Conservation (phyloP, 2,888 invertebrate species). For the Disparrhopalites patrizii region DNA sequence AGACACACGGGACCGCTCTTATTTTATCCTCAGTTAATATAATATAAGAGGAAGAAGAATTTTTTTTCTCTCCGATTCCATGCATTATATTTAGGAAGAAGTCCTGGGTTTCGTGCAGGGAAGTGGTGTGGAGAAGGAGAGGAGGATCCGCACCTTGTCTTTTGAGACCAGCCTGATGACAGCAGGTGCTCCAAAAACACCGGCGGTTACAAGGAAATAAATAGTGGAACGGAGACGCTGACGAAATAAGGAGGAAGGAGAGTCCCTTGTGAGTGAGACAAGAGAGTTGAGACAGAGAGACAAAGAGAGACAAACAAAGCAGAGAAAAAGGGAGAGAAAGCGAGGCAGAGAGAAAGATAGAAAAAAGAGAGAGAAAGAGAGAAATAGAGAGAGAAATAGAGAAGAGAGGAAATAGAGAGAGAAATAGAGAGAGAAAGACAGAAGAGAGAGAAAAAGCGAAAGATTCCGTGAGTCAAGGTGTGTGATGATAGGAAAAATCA, state of each 20-base stretch:
- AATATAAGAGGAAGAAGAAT: no score
- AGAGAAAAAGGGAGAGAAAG: background rate
- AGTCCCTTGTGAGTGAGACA: no score
- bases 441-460: no score
- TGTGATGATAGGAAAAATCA: background rate
- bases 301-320: constrained; percentile 1
- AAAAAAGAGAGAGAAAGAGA: no score
- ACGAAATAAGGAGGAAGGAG: no score
- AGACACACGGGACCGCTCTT: no score
- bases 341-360: background rate
- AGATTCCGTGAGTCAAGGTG: background rate
- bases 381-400: background rate
- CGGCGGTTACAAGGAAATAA: no score
- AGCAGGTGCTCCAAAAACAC: constrained; percentile 10
- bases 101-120: constrained; percentile 7
- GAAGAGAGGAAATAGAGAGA: background rate
- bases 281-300: no score
- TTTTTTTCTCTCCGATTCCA: no score
- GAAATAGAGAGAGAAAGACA: background rate
- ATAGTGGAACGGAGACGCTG: no score
- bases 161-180: constrained; percentile 12
- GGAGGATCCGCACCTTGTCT: background rate
- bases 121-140: background rate
- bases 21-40: no score
- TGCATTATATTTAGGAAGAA: no score